phyloP scores from a whole-genome alignment of 1,140 invertebrate species.

The Cyrtorhinus lividipennis region DNA sequence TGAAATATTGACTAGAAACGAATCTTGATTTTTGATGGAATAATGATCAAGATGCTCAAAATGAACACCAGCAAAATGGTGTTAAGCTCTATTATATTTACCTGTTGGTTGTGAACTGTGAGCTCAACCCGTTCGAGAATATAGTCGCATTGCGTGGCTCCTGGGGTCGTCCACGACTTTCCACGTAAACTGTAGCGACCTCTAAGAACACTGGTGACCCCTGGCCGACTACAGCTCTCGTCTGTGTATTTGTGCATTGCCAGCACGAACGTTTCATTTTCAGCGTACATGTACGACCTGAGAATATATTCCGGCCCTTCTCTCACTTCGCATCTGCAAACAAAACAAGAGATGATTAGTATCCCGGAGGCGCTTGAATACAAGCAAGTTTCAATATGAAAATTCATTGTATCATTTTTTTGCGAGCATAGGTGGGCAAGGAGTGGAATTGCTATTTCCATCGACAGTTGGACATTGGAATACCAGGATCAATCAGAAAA shows the following conservation, averaged over 20 bases:
- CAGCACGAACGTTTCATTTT: constrained; percentile 39
- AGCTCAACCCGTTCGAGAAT: constrained; percentile 38
- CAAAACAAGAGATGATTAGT: no score
- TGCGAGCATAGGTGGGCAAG: no score
- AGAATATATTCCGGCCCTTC: constrained; percentile 47
- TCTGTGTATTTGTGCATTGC: constrained; percentile 45
- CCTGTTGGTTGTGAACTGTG: constrained; percentile 36
- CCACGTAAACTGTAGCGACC: constrained; percentile 35
- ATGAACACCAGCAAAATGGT: no score
- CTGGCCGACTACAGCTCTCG: constrained; percentile 43
- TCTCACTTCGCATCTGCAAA: constrained; percentile 42
- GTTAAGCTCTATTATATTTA: no score
- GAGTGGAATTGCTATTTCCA: no score
- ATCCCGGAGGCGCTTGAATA: no score
- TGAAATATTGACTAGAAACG: no score
- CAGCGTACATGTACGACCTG: constrained; percentile 42
- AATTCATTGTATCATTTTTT: background rate
- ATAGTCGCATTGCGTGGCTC: constrained; percentile 38
- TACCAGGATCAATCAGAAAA: no score
- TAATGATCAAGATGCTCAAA: no score
- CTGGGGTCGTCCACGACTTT: constrained; percentile 35
- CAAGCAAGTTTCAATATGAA: no score
- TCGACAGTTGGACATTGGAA: no score
- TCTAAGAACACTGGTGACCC: constrained; percentile 37
- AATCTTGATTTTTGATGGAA: no score